Evolutionary conservation across 2,888 invertebrate genomes (phyloP).

Genomic region (Dioctria linearis): DNA sequence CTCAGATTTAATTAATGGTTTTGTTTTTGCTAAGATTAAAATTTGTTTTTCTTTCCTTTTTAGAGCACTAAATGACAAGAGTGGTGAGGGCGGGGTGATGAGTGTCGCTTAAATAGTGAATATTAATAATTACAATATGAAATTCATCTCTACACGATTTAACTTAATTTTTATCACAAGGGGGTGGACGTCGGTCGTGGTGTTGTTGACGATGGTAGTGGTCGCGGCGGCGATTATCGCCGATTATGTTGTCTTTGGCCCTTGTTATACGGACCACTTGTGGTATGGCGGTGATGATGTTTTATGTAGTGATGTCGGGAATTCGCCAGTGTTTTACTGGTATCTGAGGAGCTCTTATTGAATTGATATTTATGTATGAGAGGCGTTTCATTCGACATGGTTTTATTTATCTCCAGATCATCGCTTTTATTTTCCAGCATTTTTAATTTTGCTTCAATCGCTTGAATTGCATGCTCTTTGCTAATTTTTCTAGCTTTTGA

Average conservation of each 20-base stretch:
- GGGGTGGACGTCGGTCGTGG: background rate
- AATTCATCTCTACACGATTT: too few relatives aligned
- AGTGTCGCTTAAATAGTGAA: constrained; percentile 31
- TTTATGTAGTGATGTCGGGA: constrained; percentile 63
- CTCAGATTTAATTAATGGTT: constrained; percentile 9
- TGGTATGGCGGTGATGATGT: constrained; percentile 57
- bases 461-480: constrained; percentile 86
- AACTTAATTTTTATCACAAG: too few relatives aligned
- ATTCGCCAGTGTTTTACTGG: constrained; percentile 59
- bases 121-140: too few relatives aligned
- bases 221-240: background rate
- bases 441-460: constrained; percentile 90
- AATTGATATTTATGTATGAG: constrained; percentile 80
- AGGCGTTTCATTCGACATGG: constrained; percentile 77
- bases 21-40: constrained; percentile 32
- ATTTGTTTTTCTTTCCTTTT: constrained; percentile 27
- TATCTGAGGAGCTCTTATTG: constrained; percentile 64
- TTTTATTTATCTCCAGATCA: constrained; percentile 83
- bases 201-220: too few relatives aligned
- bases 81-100: background rate
- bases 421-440: constrained; percentile 78
- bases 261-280: constrained; percentile 66
- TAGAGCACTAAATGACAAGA: background rate
- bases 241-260: constrained; percentile 60
- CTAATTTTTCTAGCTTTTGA: constrained; percentile 77